Percentiles rank a stretch among this genome's conserved stretches.
phyloP scores from a whole-genome alignment of 2,888 invertebrate species.

The Leptopilina drosophilae region DNA sequence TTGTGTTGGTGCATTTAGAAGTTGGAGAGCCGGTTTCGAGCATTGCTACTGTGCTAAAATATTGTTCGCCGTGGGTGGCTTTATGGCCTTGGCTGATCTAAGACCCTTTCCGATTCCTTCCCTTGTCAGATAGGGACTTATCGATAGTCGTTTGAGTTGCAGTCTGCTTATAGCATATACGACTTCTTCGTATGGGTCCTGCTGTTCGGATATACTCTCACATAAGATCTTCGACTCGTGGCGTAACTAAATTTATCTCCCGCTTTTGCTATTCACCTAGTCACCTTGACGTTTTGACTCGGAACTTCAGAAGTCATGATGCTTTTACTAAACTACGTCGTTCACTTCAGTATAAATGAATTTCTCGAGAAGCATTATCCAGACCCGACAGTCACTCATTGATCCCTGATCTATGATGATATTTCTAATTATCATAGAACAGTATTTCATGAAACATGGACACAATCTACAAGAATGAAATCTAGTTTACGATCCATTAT shows the following conservation, averaged over 20 bases:
- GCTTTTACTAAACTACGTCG: conserved; percentile 33
- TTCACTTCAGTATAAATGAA: conserved; percentile 30
- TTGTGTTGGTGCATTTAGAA: conserved; percentile 54
- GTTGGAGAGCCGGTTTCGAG: conserved; percentile 67
- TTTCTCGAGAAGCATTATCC: conserved; percentile 15
- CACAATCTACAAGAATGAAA: too few relatives aligned
- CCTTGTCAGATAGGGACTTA: conserved; percentile 70
- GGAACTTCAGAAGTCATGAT: background rate
- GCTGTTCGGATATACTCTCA: conserved; percentile 15
- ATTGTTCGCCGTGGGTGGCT: conserved; percentile 75
- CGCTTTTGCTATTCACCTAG: conserved; percentile 17
- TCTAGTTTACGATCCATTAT: too few relatives aligned
- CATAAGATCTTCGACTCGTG: background rate
- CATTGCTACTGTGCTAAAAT: conserved; percentile 74
- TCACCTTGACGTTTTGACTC: conserved; percentile 30
- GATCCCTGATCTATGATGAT: conserved; percentile 22
- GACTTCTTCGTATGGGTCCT: conserved; percentile 9
- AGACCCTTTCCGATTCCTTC: conserved; percentile 67
- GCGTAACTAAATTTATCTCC: too few relatives aligned
- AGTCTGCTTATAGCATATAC: background rate
- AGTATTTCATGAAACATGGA: background rate
- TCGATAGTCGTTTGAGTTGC: conserved; percentile 64
- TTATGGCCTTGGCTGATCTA: conserved; percentile 70
- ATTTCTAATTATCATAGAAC: background rate
- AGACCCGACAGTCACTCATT: background rate